These are phyloP conservation scores for Stenichneumon culpator DNA, from an alignment of 2,888 invertebrate genomes.

Conservation along the genomic window DNA sequence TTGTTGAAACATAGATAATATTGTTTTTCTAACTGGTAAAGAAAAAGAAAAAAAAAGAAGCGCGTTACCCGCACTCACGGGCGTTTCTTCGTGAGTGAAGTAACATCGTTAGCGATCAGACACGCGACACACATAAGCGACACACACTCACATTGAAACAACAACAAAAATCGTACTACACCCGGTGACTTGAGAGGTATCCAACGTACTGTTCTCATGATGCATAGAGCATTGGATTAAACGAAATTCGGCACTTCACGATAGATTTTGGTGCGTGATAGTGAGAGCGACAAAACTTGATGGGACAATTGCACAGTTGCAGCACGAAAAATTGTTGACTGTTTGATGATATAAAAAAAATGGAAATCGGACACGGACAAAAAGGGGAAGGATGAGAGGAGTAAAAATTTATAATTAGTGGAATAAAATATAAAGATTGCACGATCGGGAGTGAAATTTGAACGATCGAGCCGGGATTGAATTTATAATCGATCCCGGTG, in stretches of 20 bases:
- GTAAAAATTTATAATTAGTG: constrained; percentile 65
- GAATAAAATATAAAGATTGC: constrained; percentile 63
- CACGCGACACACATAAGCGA: constrained; percentile 31
- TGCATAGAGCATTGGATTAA: constrained; percentile 33
- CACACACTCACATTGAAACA: constrained; percentile 38
- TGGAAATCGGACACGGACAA: constrained; percentile 54
- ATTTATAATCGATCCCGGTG: constrained; percentile 40
- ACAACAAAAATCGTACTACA: constrained; percentile 39
- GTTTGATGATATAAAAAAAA: constrained; percentile 45
- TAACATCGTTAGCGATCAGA: constrained; percentile 39
- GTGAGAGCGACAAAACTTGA: constrained; percentile 54
- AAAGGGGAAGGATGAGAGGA: constrained; percentile 58
- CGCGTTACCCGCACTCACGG: constrained; percentile 53
- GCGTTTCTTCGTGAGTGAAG: constrained; percentile 38
- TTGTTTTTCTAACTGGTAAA: constrained; percentile 66
- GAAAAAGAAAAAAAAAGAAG: constrained; percentile 17
- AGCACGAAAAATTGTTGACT: constrained; percentile 38
- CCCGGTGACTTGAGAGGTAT: constrained; percentile 41
- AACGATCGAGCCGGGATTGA: constrained; percentile 49
- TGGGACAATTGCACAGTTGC: constrained; percentile 46
- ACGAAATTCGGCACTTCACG: constrained; percentile 51
- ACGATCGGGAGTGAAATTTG: constrained; percentile 58
- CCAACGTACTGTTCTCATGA: constrained; percentile 40
- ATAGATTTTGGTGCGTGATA: constrained; percentile 68
- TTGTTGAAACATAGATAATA: constrained; percentile 64